Conservation (phyloP, 2,888 invertebrate genomes). For the Campaea margaritaria region DNA sequence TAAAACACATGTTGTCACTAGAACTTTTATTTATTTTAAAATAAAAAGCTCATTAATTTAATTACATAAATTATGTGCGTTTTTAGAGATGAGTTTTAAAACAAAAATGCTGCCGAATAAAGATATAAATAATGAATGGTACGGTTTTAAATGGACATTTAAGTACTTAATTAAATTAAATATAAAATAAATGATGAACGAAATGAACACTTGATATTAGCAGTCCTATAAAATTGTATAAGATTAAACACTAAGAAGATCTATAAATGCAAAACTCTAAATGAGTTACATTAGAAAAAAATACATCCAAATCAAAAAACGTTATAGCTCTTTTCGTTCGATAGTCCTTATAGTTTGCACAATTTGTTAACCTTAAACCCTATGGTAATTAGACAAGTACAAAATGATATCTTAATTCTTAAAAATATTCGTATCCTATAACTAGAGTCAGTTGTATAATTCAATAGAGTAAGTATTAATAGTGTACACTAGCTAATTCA, state of each 20-base stretch:
- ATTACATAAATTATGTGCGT: slow-evolving; percentile 83
- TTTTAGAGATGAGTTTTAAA: slow-evolving; percentile 69
- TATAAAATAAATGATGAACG: slow-evolving; percentile 51
- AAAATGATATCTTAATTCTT: slow-evolving; percentile 82
- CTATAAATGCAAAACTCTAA: slow-evolving; percentile 83
- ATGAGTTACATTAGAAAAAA: slow-evolving; percentile 82
- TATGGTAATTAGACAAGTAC: slow-evolving; percentile 85
- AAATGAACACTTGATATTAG: slow-evolving; percentile 53
- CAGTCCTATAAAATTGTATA: slow-evolving; percentile 74
- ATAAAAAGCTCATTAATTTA: slow-evolving; percentile 80
- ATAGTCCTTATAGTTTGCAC: slow-evolving; percentile 77
- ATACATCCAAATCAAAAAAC: slow-evolving; percentile 78
- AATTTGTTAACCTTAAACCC: slow-evolving; percentile 80
- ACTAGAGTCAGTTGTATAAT: slow-evolving; percentile 83
- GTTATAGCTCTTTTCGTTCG: slow-evolving; percentile 79
- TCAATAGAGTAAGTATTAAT: slow-evolving; percentile 69
- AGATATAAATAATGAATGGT: slow-evolving; percentile 68
- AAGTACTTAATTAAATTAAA: slow-evolving; percentile 71
- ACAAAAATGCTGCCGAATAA: slow-evolving; percentile 59
- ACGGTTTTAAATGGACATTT: slow-evolving; percentile 73
- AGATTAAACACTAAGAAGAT: slow-evolving; percentile 76
- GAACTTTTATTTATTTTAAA: slow-evolving; percentile 81
- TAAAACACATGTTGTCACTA: slow-evolving; percentile 56
- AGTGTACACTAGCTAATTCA: slow-evolving; percentile 67
- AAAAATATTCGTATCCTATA: slow-evolving; percentile 80